Evolutionary conservation across 2,113 vertebrate species (phyloP).

Genomic region (Psettodes erumei): DNA sequence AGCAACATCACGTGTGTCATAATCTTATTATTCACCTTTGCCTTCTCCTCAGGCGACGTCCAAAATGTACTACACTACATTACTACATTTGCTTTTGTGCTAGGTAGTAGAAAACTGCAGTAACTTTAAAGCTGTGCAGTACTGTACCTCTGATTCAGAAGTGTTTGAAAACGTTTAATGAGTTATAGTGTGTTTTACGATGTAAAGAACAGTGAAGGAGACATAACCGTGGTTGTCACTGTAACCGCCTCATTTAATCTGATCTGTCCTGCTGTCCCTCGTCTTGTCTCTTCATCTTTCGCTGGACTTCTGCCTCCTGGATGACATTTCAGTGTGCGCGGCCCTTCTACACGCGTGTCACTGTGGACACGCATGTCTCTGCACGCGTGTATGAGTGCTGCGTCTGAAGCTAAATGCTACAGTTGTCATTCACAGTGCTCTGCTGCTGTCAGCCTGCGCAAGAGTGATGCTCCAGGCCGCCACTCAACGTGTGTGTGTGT

Average conservation of each 20-base stretch:
- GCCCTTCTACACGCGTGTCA: conserved; percentile 26
- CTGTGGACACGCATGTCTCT: conserved; percentile 14
- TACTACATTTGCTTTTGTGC: too few species aligned
- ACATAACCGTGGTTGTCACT: background rate
- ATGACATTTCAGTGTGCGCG: conserved; percentile 52
- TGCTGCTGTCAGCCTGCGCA: background rate
- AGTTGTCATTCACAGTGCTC: conserved; percentile 41
- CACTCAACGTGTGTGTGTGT: conserved; percentile 10
- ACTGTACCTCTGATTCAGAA: background rate
- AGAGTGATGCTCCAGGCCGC: conserved; percentile 38
- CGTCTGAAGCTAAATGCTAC: conserved; percentile 29
- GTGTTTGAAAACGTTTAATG: too few species aligned
- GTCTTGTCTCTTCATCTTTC: background rate
- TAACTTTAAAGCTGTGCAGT: background rate
- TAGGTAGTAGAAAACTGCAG: too few species aligned
- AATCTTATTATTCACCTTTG: background rate
- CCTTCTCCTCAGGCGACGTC: background rate
- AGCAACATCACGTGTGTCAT: background rate
- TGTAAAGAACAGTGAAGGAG: background rate
- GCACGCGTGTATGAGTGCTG: conserved; percentile 16
- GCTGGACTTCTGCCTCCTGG: conserved; percentile 14
- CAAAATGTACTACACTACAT: background rate
- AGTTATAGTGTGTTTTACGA: background rate
- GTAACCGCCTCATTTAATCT: background rate
- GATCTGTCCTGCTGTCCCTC: background rate